These are phyloP conservation scores for Nylanderia fulva DNA, from an alignment of 1,140 invertebrate species.

Conservation along the genomic window DNA sequence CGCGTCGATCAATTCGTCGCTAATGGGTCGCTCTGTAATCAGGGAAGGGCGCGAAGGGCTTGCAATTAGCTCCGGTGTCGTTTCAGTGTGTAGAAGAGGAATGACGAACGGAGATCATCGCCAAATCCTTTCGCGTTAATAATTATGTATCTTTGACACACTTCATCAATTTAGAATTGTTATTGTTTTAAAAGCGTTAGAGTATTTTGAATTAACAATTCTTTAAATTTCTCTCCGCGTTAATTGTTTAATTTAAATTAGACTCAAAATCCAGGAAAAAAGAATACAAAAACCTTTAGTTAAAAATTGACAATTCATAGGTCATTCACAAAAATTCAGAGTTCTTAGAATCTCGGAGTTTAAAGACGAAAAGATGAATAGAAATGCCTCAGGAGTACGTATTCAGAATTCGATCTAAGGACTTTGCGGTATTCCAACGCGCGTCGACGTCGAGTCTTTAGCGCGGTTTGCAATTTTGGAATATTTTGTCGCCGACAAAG, in stretches of 20 bases:
- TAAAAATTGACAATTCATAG: neutral
- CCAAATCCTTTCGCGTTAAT: slow-evolving; percentile 9
- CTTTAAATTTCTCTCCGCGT: neutral
- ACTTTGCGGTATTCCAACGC: neutral
- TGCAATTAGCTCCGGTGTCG: slow-evolving; percentile 33
- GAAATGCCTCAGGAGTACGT: neutral
- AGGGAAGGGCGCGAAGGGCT: slow-evolving; percentile 42
- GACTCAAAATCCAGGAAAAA: too few relatives aligned
- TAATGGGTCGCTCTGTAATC: slow-evolving; percentile 41
- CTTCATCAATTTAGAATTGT: neutral
- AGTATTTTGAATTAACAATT: neutral
- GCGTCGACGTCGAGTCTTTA: neutral
- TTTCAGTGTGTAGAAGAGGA: neutral
- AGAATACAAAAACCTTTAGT: neutral
- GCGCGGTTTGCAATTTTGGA: neutral
- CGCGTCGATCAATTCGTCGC: slow-evolving; percentile 47
- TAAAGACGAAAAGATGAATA: neutral
- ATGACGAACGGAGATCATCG: slow-evolving; percentile 12
- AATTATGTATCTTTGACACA: neutral
- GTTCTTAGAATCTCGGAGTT: neutral
- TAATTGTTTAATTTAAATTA: too few relatives aligned
- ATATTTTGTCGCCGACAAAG: slow-evolving; percentile 23
- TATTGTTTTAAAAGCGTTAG: neutral
- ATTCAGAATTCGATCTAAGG: slow-evolving; percentile 20
- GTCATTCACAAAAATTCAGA: neutral